A percentile compares a stretch with the other conserved stretches of the same genome.
These are phyloP conservation scores for Spodoptera exigua DNA, from an alignment of 2,888 invertebrate genomes.

Conservation along the genomic window DNA sequence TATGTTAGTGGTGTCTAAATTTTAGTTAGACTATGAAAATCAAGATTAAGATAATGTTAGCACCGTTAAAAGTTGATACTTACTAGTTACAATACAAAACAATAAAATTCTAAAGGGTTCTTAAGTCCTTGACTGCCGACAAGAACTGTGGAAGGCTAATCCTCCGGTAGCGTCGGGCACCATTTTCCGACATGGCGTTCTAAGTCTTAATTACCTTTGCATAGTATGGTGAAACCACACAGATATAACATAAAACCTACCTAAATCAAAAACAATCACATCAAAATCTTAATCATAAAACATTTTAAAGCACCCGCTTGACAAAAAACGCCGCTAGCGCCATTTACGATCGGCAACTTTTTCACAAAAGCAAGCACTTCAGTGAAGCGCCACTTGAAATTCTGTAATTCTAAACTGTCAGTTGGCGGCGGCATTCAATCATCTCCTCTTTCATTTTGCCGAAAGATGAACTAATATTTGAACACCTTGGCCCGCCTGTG, in stretches of 20 bases:
- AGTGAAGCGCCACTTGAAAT: conserved; percentile 48
- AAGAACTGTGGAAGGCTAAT: too few species aligned
- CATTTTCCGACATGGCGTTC: too few species aligned
- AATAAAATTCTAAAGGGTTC: too few species aligned
- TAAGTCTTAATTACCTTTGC: background rate
- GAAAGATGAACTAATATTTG: conserved; percentile 73
- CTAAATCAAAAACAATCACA: background rate
- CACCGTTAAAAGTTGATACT: too few species aligned
- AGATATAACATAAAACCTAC: background rate
- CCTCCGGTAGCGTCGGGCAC: too few species aligned
- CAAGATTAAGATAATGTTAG: too few species aligned
- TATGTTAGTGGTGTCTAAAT: too few species aligned
- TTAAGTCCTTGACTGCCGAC: too few species aligned
- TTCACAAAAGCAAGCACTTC: conserved; percentile 52
- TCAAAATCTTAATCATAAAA: background rate
- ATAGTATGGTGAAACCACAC: background rate
- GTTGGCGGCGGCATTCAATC: conserved; percentile 61
- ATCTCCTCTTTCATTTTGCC: conserved; percentile 69
- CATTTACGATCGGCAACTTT: conserved; percentile 24
- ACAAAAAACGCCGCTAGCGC: conserved; percentile 9
- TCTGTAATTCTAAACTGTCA: conserved; percentile 53
- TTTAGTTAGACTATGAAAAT: too few species aligned
- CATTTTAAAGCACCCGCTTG: background rate
- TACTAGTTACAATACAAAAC: too few species aligned
- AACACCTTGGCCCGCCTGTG: conserved; percentile 70